Base-by-base conservation (phyloP, 2,113 vertebrate genomes). In the Alligator mississippiensis region DNA sequence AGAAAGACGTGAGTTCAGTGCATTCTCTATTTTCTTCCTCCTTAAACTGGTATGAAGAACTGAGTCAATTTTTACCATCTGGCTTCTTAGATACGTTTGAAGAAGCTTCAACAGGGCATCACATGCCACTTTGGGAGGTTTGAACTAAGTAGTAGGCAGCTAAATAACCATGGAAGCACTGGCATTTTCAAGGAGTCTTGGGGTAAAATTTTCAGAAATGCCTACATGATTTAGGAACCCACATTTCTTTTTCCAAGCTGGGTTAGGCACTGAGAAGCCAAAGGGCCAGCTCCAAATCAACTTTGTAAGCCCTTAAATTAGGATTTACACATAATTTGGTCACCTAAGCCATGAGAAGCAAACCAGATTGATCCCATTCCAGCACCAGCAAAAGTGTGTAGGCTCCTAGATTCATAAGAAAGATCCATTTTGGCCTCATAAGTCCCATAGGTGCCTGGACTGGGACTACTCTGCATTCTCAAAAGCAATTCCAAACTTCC, bases 51-150 rank as follows among this genome's bases (percentile, higher is more conserved):
- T 80, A 17, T 77, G n/a, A 90, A 95, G 85, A 95, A 92, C 59
- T 82, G 55, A 95, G 85, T 22, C 89, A 95, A 92, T 62, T 88
- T 96, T 95, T 96, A 66, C 89, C 76, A 94, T 85, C 87, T 86
- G 91, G 72, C n/a, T 93, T 95, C 57, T 38, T 21, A 76, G 62
- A 88, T 90, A 80, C 87, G 88, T 60, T 84, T 70, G 91, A 93
- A 90, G n/a, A 57, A 84, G 75, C 92, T 95, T 95, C 90, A 90
- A 84, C 88, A 79, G 87, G 79, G 93, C 79, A 88, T 93, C 92
- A 85, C 77, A 95, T 85, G 72, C n/a, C 93, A 95, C 79, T 81
- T 96, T 94, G 90, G 47, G 78, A 87, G 93, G 85, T 90, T 90
- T 92, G 95, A 93, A 85, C 57, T 77, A 85, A 22, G 68, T 83